phyloP scores from a whole-genome alignment of 2,888 invertebrate species.

The Eupithecia dodoneata region DNA sequence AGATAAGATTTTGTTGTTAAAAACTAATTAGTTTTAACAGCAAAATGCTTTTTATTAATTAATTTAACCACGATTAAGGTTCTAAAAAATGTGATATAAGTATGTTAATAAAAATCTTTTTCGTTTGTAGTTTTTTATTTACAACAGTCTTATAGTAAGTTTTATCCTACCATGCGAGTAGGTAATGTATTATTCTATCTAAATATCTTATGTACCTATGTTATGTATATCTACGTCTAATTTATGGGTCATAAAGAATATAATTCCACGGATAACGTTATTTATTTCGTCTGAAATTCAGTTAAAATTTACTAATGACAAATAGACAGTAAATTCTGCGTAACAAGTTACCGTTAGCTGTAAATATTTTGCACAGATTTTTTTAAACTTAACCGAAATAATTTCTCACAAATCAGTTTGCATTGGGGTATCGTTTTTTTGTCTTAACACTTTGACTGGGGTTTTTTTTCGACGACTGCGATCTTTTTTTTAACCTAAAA shows the following conservation, averaged over 20 bases:
- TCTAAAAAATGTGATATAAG: too few relatives aligned
- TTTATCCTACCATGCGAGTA: not conserved
- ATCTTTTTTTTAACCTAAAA: too few relatives aligned
- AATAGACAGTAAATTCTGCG: not conserved
- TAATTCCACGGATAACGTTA: not conserved
- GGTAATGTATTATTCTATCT: not conserved
- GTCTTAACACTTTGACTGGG: too few relatives aligned
- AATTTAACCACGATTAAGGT: too few relatives aligned
- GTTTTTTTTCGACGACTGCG: too few relatives aligned
- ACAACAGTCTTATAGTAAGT: slow-evolving; percentile 33
- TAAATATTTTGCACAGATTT: not conserved
- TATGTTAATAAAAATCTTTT: slow-evolving; percentile 2
- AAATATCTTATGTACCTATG: not conserved
- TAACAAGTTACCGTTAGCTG: not conserved
- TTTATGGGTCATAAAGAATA: not conserved
- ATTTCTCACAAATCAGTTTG: not conserved
- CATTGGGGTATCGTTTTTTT: not conserved
- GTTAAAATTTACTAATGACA: not conserved
- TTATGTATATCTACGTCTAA: not conserved
- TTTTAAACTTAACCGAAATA: not conserved
- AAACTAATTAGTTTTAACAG: too few relatives aligned
- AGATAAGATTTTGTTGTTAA: too few relatives aligned
- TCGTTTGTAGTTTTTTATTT: slow-evolving; percentile 34
- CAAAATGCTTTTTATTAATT: too few relatives aligned
- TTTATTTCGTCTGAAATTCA: not conserved